A percentile compares a stretch with the other conserved stretches of the same genome.
phyloP scores from a whole-genome alignment of 1,140 invertebrate genomes.

The Planococcus citri region DNA sequence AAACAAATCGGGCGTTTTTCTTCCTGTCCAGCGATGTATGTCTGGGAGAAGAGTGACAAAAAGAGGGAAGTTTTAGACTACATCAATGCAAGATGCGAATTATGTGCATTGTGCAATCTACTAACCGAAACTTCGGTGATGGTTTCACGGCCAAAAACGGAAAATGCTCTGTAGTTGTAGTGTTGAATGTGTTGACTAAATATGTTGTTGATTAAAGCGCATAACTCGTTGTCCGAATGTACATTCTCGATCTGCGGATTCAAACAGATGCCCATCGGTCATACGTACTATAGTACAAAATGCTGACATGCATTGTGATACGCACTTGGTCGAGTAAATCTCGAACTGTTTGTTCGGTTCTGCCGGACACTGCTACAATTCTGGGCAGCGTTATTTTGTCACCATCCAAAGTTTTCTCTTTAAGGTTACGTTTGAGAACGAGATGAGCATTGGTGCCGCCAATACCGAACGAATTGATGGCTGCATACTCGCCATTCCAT shows the following conservation, averaged over 20 bases:
- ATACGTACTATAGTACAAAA: too few relatives aligned
- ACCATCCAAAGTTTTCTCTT: slow-evolving; percentile 26
- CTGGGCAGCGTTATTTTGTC: slow-evolving; percentile 25
- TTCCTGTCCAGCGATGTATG: slow-evolving; percentile 28
- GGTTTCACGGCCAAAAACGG: slow-evolving; percentile 31
- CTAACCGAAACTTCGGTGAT: too few relatives aligned
- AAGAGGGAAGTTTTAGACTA: neutral
- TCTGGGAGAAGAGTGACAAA: too few relatives aligned
- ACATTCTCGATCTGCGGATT: slow-evolving; percentile 27
- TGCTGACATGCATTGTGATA: too few relatives aligned
- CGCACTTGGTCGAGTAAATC: too few relatives aligned
- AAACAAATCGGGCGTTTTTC: slow-evolving; percentile 43
- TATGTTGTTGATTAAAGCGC: slow-evolving; percentile 31
- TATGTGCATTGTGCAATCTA: neutral
- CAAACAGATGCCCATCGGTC: too few relatives aligned
- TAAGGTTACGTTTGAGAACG: slow-evolving; percentile 38
- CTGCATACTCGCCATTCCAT: slow-evolving; percentile 44
- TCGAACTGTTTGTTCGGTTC: slow-evolving; percentile 23
- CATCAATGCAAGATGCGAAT: neutral
- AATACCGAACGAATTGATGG: slow-evolving; percentile 57
- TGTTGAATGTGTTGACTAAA: slow-evolving; percentile 31
- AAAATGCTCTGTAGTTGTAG: slow-evolving; percentile 40
- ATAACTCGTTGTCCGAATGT: slow-evolving; percentile 30
- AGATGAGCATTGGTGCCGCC: slow-evolving; percentile 53
- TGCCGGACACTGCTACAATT: slow-evolving; percentile 27